Evolutionary conservation across 30 jellyfish, hydroid and myxozoan genomes (phyloP).

Genomic region (Turritopsis dohrnii): DNA sequence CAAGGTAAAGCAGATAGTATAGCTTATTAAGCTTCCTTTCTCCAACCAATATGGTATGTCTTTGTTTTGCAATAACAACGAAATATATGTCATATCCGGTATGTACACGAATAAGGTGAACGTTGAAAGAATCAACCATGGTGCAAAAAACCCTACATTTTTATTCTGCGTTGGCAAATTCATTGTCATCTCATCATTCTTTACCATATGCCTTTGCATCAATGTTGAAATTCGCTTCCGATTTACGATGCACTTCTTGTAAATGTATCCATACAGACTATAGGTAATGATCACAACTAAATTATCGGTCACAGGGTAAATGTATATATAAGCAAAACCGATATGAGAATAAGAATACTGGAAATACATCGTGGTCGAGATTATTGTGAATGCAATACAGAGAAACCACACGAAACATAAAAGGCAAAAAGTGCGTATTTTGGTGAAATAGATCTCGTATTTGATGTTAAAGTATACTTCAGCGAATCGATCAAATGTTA

Average conservation of each 20-base stretch:
- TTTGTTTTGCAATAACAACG: neutral
- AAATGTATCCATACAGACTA: neutral
- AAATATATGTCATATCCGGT: neutral
- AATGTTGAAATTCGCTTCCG: neutral
- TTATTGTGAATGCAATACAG: neutral
- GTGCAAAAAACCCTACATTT: neutral
- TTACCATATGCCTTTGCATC: neutral
- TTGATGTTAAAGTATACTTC: neutral
- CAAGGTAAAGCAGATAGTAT: neutral
- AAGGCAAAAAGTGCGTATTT: neutral
- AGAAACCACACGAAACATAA: neutral
- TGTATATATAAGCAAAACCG: neutral
- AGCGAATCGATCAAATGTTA: neutral
- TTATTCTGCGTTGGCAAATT: neutral
- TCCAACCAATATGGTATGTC: neutral
- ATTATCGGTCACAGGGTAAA: neutral
- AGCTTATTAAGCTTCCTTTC: neutral
- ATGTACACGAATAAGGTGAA: neutral
- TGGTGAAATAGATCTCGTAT: neutral
- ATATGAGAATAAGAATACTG: neutral
- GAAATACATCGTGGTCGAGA: neutral
- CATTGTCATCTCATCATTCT: neutral
- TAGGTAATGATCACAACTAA: neutral
- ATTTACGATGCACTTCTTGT: neutral
- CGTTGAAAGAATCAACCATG: neutral